Evolutionary conservation across 2,888 invertebrate species (phyloP).

Genomic region (Hypomecis atomaria): DNA sequence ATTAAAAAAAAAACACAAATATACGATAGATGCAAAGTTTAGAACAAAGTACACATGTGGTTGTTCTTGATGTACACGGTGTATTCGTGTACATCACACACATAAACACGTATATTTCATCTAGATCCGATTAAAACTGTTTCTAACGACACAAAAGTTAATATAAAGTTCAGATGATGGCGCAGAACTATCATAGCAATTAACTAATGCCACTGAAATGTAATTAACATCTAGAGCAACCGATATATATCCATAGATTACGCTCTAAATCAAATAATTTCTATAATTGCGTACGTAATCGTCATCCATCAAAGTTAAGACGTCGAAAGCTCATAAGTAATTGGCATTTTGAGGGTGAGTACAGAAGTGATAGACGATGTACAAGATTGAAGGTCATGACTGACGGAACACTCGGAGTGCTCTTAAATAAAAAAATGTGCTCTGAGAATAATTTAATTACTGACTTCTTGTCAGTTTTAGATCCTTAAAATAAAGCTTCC

Average conservation of each 20-base stretch:
- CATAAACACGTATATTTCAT: too few relatives aligned
- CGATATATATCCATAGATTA: constrained; percentile 20
- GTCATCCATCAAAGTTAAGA: constrained; percentile 26
- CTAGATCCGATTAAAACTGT: too few relatives aligned
- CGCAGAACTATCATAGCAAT: not conserved
- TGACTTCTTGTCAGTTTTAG: not conserved
- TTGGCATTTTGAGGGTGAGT: constrained; percentile 20
- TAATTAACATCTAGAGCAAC: constrained; percentile 12
- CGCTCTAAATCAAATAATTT: not conserved
- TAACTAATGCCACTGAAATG: constrained; percentile 6
- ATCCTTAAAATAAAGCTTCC: not conserved
- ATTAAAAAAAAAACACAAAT: too few relatives aligned
- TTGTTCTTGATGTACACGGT: too few relatives aligned
- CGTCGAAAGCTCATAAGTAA: constrained; percentile 16
- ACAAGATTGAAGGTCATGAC: not conserved
- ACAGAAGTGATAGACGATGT: constrained; percentile 2
- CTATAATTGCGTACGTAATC: constrained; percentile 8
- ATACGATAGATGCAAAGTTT: too few relatives aligned
- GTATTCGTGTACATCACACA: too few relatives aligned
- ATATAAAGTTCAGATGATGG: not conserved
- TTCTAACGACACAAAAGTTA: too few relatives aligned
- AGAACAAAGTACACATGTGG: too few relatives aligned
- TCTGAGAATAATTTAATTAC: not conserved
- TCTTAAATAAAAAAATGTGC: not conserved
- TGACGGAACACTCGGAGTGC: not conserved